These are phyloP conservation scores for Caenorhabditis zanzibari DNA, from an alignment of 2,888 invertebrate species.

Conservation along the genomic window DNA sequence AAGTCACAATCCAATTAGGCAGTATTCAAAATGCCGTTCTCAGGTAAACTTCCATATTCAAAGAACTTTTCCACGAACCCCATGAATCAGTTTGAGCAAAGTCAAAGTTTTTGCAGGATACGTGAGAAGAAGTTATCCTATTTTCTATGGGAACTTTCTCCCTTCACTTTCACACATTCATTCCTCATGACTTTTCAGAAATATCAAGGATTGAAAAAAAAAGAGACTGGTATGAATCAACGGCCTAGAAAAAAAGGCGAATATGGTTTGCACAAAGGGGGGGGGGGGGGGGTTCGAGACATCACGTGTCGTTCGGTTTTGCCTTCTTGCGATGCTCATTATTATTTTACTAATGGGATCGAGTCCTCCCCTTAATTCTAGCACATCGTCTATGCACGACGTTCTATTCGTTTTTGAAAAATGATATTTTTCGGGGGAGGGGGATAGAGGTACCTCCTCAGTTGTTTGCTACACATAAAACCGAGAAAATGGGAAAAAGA, in stretches of 20 bases:
- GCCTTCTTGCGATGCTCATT: slow-evolving; percentile 41
- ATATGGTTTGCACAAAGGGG: neutral
- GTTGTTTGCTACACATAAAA: slow-evolving; percentile 26
- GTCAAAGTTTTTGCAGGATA: slow-evolving; percentile 18
- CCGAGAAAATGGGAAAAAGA: neutral
- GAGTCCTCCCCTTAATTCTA: slow-evolving; percentile 36
- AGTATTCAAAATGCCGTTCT: neutral
- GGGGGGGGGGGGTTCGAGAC: slow-evolving; percentile 2
- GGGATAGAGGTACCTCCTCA: slow-evolving; percentile 21
- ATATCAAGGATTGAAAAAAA: neutral
- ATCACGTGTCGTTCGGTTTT: slow-evolving; percentile 14
- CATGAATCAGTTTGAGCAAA: neutral
- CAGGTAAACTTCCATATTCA: neutral
- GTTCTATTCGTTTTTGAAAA: slow-evolving; percentile 58
- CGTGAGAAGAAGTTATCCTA: slow-evolving; percentile 22
- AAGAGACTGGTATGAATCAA: slow-evolving; percentile 18
- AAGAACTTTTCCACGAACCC: too few relatives aligned
- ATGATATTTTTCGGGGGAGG: slow-evolving; percentile 61
- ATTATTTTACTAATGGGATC: slow-evolving; percentile 56
- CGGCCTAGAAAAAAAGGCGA: neutral
- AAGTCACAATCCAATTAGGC: neutral
- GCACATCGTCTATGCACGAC: slow-evolving; percentile 56
- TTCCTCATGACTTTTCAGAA: slow-evolving; percentile 32
- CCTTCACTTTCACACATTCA: slow-evolving; percentile 4
- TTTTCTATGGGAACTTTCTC: slow-evolving; percentile 21